phyloP scores from a whole-genome alignment of 2,888 invertebrate genomes.

The Synergus gifuensis region DNA sequence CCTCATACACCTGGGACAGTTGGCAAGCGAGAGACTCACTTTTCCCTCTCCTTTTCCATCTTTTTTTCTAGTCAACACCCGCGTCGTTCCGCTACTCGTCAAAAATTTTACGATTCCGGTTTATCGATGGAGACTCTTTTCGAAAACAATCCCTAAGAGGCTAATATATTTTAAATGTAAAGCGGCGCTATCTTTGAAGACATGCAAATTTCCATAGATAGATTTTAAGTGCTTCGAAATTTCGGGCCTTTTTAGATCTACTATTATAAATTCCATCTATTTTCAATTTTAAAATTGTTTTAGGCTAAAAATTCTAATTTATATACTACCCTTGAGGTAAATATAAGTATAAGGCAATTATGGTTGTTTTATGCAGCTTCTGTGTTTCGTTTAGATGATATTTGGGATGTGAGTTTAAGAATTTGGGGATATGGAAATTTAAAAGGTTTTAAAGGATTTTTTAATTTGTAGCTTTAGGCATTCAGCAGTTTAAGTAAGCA shows the following conservation, averaged over 20 bases:
- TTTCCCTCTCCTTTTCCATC: conserved; percentile 43
- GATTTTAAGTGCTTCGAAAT: background rate
- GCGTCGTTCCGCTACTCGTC: conserved; percentile 53
- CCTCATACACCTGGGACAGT: conserved; percentile 77
- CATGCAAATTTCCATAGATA: background rate
- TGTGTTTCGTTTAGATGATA: background rate
- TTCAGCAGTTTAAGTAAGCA: too few relatives aligned
- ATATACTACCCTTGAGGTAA: background rate
- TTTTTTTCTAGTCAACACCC: conserved; percentile 52
- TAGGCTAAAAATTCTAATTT: background rate
- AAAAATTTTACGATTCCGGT: conserved; percentile 43
- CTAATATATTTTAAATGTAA: conserved; percentile 28
- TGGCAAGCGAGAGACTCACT: conserved; percentile 72
- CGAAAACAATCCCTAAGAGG: background rate
- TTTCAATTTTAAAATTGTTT: background rate
- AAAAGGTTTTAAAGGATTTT: background rate
- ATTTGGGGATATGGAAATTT: background rate
- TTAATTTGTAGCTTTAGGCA: background rate
- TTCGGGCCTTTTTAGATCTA: background rate
- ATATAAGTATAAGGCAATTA: background rate
- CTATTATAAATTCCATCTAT: background rate
- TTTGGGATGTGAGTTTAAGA: too few relatives aligned
- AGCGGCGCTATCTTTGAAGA: conserved; percentile 12
- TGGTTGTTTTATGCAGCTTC: background rate
- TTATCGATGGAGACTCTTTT: conserved; percentile 24